phyloP scores from a whole-genome alignment of 2,888 invertebrate genomes.

The Ochlodes sylvanus region DNA sequence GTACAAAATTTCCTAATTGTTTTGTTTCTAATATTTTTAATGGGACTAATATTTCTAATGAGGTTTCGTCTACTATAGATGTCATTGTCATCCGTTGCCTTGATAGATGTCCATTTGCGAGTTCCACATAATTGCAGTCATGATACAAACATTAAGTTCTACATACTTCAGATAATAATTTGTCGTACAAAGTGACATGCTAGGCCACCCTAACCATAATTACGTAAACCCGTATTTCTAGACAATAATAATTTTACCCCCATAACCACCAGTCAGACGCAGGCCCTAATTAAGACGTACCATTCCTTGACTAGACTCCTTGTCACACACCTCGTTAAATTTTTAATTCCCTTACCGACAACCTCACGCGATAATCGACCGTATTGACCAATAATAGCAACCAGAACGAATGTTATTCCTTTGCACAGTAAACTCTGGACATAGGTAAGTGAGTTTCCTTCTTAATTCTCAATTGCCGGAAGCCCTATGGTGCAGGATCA shows the following conservation, averaged over 20 bases:
- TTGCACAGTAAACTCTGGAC: constrained; percentile 4
- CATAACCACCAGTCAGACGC: background rate
- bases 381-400: background rate
- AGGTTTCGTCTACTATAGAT: no score
- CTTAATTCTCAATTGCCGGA: constrained; percentile 58
- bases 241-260: constrained; percentile 6
- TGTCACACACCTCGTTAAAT: constrained; percentile 13
- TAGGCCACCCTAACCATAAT: no score
- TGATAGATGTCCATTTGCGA: no score
- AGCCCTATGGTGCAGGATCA: constrained; percentile 47
- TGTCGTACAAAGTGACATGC: no score
- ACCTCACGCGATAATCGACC: constrained; percentile 15
- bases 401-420: background rate
- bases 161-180: no score
- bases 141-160: no score
- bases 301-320: constrained; percentile 19
- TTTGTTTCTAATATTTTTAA: no score
- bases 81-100: no score
- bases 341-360: constrained; percentile 28
- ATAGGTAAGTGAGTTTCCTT: constrained; percentile 52
- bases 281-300: constrained; percentile 33
- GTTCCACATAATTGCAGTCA: no score
- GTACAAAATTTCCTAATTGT: no score
- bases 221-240: background rate
- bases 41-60: no score